phyloP scores from a whole-genome alignment of 2,113 vertebrate genomes.

The Ardeotis arabs region DNA sequence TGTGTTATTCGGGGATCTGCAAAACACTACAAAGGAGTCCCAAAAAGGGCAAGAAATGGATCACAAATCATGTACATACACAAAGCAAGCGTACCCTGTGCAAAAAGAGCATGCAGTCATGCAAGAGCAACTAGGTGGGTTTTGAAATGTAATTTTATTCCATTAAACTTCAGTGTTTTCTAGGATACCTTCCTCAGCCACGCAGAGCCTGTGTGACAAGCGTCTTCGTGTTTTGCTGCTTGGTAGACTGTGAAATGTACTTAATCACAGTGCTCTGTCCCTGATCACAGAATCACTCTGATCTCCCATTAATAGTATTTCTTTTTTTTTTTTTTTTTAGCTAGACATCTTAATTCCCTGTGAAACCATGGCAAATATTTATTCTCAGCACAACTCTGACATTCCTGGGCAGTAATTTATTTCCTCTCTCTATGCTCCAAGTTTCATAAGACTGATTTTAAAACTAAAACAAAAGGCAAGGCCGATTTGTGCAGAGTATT shows the following conservation, averaged over 20 bases:
- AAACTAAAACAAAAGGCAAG: neutral
- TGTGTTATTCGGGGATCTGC: neutral
- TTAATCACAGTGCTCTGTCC: constrained; percentile 9
- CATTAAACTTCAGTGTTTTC: neutral
- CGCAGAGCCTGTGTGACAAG: neutral
- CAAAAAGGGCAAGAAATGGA: neutral
- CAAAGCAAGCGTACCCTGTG: rapidly evolving
- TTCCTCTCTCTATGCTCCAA: neutral
- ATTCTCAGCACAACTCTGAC: neutral
- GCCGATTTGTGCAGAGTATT: neutral
- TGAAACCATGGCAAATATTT: neutral
- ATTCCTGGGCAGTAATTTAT: neutral
- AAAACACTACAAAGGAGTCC: neutral
- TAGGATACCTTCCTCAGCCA: neutral
- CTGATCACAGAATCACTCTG: neutral
- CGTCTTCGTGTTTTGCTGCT: constrained; percentile 3
- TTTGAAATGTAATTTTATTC: neutral
- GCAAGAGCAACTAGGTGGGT: neutral
- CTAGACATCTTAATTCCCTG: neutral
- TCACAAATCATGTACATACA: neutral
- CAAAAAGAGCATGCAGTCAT: neutral
- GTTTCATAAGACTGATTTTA: neutral
- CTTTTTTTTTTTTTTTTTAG: neutral
- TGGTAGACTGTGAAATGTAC: constrained; percentile 36
- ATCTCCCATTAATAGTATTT: neutral